Base-by-base conservation (phyloP, 37 sponge, comb jelly and placozoan species). In the Ianthella basta region DNA sequence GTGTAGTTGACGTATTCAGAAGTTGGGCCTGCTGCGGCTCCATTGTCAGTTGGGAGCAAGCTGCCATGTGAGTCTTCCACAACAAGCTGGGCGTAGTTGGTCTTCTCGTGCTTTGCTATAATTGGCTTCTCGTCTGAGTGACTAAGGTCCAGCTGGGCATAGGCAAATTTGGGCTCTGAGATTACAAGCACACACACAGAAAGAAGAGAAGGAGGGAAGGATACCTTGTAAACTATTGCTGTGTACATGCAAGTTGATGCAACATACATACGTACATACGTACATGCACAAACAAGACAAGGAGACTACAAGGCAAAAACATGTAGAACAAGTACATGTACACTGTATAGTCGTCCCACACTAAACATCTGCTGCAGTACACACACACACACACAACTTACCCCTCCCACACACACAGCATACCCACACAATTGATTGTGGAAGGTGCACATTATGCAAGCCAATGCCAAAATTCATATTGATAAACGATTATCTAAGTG, bases 1-100 rank as follows among this genome's bases (percentile, higher is more conserved):
- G 20, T 25, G 40, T 75, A 75, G 78, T 75, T 75, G 53, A 75
- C 78, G 21, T 75, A 75, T 44, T 75, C 78, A 44, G 50, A 10
- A 8, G 50, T 44, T 44, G 50, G 50, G 50, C 50, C 50, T 50
- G 44, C 78, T 3, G 24, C 78, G 2, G 40, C 25, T 75, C 78
- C 78, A 50, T 75, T 41, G 70, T 15, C 35, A 34, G 19, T 30
- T 30, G 19, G 54, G 18, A 3, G 53, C 5, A 40, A 8, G 3
- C 25, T 19, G 78, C 39, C 54, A 13, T 27, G 24, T 3, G 4
- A 6, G 25, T 61, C 29, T 12, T 10, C 64, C 19, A 75, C 78
- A 2, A 39, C 4, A 14, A 75, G 23, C 54, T 75, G 23, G 4
- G 78, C 39, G 53, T 75, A 75, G 25, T 18, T 20, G 4, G 54